These are phyloP conservation scores for Arctocebus calabarensis DNA, from an alignment of 2,797 vertebrate species.

Conservation along the genomic window DNA sequence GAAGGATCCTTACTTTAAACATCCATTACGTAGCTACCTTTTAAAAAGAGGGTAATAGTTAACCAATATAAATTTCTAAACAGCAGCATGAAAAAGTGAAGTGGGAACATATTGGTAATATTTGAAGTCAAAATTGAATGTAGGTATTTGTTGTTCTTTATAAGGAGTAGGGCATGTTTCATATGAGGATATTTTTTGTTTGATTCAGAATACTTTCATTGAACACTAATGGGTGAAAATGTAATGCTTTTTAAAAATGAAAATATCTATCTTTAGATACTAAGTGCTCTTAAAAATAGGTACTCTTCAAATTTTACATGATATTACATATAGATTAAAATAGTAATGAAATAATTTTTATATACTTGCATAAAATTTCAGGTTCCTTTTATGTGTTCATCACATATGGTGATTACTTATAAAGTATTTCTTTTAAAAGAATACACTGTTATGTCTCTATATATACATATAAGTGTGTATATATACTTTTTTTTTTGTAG, in stretches of 20 bases:
- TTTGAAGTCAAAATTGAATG: not conserved
- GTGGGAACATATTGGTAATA: not conserved
- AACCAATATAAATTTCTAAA: not conserved
- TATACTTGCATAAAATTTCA: not conserved
- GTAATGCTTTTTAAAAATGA: not conserved
- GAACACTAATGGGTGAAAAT: not conserved
- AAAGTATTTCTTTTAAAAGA: constrained; percentile 29
- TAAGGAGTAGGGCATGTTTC: not conserved
- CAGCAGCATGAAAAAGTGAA: not conserved
- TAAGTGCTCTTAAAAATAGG: not conserved
- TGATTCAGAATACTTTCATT: not conserved
- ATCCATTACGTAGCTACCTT: not conserved
- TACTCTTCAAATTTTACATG: not conserved
- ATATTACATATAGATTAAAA: not conserved
- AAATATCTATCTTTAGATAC: constrained; percentile 1
- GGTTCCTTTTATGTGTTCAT: not conserved
- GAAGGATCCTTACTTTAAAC: not conserved
- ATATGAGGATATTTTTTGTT: not conserved
- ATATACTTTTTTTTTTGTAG: too few species aligned
- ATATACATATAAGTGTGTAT: not conserved
- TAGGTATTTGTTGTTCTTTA: not conserved
- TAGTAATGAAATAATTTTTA: not conserved
- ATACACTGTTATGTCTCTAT: not conserved
- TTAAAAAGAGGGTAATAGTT: not conserved
- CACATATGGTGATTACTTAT: not conserved